A percentile compares a stretch with the other conserved stretches of the same genome.
phyloP scores from a whole-genome alignment of 2,113 vertebrate species.

The Bos indicus region DNA sequence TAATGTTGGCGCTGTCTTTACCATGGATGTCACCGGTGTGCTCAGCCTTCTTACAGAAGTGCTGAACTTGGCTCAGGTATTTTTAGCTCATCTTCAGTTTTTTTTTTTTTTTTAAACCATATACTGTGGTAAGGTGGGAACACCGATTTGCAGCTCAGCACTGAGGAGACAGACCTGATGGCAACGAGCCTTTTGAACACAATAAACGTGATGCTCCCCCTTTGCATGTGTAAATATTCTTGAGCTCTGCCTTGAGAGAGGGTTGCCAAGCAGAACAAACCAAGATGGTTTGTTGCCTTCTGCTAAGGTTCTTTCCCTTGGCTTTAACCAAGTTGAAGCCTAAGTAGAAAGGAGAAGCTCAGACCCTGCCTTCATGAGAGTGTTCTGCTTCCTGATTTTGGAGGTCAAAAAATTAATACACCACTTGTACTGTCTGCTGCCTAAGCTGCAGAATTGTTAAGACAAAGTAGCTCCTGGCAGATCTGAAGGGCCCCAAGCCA shows the following conservation, averaged over 20 bases:
- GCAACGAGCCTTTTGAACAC: neutral
- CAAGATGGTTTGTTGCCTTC: neutral
- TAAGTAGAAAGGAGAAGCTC: neutral
- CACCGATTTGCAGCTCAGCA: neutral
- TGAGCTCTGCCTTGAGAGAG: neutral
- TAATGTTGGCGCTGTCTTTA: neutral
- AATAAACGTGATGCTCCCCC: neutral
- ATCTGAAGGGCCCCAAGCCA: neutral
- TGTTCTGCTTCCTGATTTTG: neutral
- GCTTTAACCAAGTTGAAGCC: neutral
- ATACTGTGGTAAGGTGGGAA: constrained; percentile 6
- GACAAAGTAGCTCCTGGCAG: neutral
- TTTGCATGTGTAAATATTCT: neutral
- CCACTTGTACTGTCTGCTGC: neutral
- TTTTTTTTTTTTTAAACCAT: neutral
- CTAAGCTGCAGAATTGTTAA: neutral
- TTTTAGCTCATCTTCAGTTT: constrained; percentile 15
- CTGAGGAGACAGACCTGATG: neutral
- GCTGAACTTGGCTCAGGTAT: constrained; percentile 37
- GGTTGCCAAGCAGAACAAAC: neutral
- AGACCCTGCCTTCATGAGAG: neutral
- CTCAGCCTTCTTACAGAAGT: neutral
- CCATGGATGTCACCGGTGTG: neutral
- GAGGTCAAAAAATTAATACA: neutral
- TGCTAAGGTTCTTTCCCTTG: neutral